Evolutionary conservation across 2,113 vertebrate genomes (phyloP).

Genomic region (Anguilla rostrata): DNA sequence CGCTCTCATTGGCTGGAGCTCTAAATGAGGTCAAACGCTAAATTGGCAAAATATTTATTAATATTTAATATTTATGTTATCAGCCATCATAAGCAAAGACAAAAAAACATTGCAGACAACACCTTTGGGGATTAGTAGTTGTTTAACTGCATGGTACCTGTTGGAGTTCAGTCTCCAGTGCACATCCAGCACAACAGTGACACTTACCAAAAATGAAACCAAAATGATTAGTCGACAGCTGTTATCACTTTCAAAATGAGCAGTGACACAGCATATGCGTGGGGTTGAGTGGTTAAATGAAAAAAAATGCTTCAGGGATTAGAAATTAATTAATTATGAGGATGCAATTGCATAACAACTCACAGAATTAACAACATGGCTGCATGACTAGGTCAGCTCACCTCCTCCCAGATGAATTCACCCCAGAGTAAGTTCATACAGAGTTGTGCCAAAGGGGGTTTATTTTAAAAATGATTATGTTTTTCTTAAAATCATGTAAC

Average conservation of each 20-base stretch:
- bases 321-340: not conserved
- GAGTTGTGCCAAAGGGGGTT: too few species aligned
- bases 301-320: not conserved
- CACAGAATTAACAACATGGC: not conserved
- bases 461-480: too few species aligned
- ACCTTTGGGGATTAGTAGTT: not conserved
- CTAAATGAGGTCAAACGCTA: slow-evolving; percentile 5
- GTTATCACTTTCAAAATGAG: not conserved
- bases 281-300: not conserved
- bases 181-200: not conserved
- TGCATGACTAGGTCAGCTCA: too few species aligned
- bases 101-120: not conserved
- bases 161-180: too few species aligned
- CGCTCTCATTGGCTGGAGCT: not conserved
- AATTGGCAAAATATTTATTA: not conserved
- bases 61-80: too few species aligned
- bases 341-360: not conserved
- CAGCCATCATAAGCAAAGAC: not conserved
- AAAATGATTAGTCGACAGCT: not conserved
- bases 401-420: too few species aligned
- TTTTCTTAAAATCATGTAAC: too few species aligned
- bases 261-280: not conserved
- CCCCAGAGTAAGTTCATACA: too few species aligned
- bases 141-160: not conserved
- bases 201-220: not conserved